Conservation (phyloP, 2,797 vertebrate genomes). For the Todus mexicanus region DNA sequence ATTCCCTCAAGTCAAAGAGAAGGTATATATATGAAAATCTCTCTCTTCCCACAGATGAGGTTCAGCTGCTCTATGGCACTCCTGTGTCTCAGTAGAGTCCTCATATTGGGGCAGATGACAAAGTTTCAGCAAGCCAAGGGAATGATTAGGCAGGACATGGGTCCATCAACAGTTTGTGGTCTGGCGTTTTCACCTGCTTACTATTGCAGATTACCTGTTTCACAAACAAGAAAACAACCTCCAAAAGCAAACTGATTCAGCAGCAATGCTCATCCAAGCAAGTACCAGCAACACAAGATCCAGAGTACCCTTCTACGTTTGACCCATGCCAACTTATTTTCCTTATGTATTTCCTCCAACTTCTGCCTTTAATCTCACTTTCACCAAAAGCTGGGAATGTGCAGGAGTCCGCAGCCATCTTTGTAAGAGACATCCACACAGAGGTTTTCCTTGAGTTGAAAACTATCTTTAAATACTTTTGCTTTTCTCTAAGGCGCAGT, state of each 20-base stretch:
- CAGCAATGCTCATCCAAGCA: not conserved
- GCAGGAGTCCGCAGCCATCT: no score
- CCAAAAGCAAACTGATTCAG: not conserved
- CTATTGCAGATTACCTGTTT: not conserved
- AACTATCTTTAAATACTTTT: not conserved
- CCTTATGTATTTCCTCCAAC: not conserved
- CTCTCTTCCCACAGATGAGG: not conserved
- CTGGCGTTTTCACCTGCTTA: not conserved
- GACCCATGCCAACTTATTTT: not conserved
- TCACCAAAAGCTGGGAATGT: not conserved
- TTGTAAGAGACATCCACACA: not conserved
- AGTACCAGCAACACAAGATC: not conserved
- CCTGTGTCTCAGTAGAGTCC: not conserved
- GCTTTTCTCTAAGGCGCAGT: not conserved
- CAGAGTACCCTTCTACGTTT: not conserved
- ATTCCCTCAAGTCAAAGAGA: not conserved
- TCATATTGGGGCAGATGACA: not conserved
- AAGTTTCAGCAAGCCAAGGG: not conserved
- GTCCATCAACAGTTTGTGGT: not conserved
- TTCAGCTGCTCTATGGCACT: not conserved
- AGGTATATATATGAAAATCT: not conserved
- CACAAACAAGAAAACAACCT: not conserved
- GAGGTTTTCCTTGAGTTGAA: not conserved
- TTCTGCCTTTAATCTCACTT: not conserved
- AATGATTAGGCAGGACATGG: not conserved